Conservation (phyloP, 2,113 vertebrate genomes). For the Isurus oxyrinchus region DNA sequence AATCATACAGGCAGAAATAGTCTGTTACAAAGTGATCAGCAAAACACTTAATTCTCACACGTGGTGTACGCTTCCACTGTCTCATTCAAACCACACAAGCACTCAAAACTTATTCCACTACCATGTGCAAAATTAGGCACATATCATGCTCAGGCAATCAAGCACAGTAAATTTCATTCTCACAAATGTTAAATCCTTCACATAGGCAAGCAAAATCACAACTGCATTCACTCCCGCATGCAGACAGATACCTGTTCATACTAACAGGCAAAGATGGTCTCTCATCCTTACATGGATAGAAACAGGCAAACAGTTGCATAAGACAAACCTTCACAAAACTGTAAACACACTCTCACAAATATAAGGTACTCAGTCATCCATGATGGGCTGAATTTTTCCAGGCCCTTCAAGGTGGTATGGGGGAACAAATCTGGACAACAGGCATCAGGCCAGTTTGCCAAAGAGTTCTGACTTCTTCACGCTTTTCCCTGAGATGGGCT, state of each 20-base stretch:
- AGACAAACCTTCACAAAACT: not conserved
- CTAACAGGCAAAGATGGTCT: not conserved
- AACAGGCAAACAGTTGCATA: not conserved
- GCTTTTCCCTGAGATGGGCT: not conserved
- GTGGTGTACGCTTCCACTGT: not conserved
- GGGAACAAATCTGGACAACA: not conserved
- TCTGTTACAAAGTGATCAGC: not conserved
- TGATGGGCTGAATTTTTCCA: not conserved
- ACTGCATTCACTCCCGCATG: not conserved
- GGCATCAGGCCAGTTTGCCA: not conserved
- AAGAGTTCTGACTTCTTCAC: not conserved
- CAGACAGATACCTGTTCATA: not conserved
- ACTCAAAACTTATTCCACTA: not conserved
- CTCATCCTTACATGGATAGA: not conserved
- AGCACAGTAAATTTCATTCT: not conserved
- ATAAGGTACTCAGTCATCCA: not conserved
- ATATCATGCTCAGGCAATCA: not conserved
- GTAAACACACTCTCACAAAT: not conserved
- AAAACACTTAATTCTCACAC: not conserved
- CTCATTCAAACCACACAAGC: not conserved
- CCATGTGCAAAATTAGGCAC: not conserved
- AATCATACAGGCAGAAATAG: not conserved
- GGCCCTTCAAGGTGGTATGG: not conserved
- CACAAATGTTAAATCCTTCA: not conserved
- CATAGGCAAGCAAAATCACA: not conserved